Evolutionary conservation across 1,140 invertebrate genomes (phyloP), one percentile per base, ranked within the genome.

Genomic region (Bombus affinis): DNA sequence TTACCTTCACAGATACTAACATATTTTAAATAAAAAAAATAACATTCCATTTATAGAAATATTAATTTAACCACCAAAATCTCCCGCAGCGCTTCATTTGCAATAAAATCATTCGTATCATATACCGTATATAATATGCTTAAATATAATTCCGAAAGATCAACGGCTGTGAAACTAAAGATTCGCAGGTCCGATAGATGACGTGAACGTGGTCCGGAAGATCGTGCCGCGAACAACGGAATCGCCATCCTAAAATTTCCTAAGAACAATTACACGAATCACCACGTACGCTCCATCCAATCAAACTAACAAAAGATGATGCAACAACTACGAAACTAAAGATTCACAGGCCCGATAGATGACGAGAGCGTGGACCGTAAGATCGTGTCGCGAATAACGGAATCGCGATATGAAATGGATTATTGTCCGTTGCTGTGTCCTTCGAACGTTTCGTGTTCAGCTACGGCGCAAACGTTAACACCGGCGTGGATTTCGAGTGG

Each of bases 401-500:
- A 83, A 89, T 89, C 83, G 84, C 71, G 59, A 47, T 75, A 73
- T 83, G 68, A 85, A 89, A 80, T 83, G 78, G 81, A 57, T n/a
- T 86, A 89, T 88, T 88, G 82, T 90, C 66, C 37, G 25, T 44
- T 57, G 35, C 71, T 18, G 53, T 28, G 65, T 74, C 44, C 66
- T 10, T 42, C 1, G 13, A 12, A 2, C 13, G 4, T 39, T 42
- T 44, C 42, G 2, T n/a, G 71, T 18, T 28, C 25, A 44, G 28
- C 8, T 59, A 35, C 32, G 81, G 81, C 89, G 83, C 39, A 72
- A 87, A 86, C 88, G 89, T 90, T 88, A 90, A 90, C 88, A 83
- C 86, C 72, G 65, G 13, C 88, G 82, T 53, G 71, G 86, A 90
- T 90, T 90, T 86, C 80, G 86, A 85, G 65, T 83, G 89, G 86